Conservation (phyloP, 2,113 vertebrate species). For the Meleagris gallopavo region DNA sequence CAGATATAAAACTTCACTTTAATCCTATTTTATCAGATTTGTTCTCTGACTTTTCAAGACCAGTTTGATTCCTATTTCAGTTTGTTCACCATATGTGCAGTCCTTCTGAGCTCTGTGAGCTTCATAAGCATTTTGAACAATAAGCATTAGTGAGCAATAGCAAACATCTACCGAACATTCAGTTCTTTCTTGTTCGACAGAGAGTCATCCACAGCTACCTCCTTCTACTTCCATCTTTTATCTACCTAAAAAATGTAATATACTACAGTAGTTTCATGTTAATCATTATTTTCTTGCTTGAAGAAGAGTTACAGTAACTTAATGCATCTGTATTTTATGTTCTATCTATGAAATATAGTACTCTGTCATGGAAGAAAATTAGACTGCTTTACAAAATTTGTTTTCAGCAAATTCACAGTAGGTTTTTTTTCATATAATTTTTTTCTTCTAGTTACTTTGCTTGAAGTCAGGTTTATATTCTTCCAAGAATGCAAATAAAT, state of each 20-base stretch:
- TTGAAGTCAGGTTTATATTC: neutral
- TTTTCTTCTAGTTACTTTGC: neutral
- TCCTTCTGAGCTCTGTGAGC: neutral
- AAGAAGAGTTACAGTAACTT: neutral
- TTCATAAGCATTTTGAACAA: neutral
- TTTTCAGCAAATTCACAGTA: neutral
- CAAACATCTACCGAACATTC: neutral
- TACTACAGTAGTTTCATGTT: neutral
- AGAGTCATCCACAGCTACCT: neutral
- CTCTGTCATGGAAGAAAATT: neutral
- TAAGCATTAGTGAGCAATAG: neutral
- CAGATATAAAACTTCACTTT: accelerated
- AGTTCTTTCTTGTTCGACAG: neutral
- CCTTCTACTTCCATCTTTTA: neutral
- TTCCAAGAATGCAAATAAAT: neutral
- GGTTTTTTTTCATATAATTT: neutral
- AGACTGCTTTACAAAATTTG: neutral
- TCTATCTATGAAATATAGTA: neutral
- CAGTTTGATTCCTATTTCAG: neutral
- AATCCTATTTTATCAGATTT: neutral
- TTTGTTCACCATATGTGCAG: accelerated
- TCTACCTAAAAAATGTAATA: neutral
- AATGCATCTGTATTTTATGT: neutral
- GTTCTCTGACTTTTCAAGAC: no score
- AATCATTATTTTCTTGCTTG: neutral